Conservation (phyloP, 2,888 invertebrate genomes). For the Drosophila multiciliata region DNA sequence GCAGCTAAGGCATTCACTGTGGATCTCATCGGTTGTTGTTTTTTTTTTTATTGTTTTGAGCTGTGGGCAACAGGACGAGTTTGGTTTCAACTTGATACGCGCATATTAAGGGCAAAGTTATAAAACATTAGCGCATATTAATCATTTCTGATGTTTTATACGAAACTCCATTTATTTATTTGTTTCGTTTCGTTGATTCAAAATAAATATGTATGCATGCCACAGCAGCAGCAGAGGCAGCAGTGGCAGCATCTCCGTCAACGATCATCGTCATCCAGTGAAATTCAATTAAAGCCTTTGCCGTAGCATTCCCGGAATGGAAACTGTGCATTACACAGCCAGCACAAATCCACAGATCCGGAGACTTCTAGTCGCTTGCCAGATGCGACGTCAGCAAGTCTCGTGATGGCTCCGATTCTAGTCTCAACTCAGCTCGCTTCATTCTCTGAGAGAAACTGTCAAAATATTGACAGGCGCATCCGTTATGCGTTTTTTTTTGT, state of each 20-base stretch:
- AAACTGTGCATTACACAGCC: slow-evolving; percentile 34
- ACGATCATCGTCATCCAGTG: slow-evolving; percentile 16
- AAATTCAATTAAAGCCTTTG: slow-evolving; percentile 73
- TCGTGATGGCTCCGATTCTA: slow-evolving; percentile 32
- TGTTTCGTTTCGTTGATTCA: slow-evolving; percentile 33
- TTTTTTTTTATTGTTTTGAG: slow-evolving; percentile 41
- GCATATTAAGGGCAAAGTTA: slow-evolving; percentile 76
- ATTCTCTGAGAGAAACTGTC: slow-evolving; percentile 63
- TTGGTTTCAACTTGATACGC: slow-evolving; percentile 44
- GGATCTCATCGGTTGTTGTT: slow-evolving; percentile 7
- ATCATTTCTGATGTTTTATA: slow-evolving; percentile 69
- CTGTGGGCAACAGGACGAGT: slow-evolving; percentile 54
- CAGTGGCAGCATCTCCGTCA: not conserved
- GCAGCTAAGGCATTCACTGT: slow-evolving; percentile 7
- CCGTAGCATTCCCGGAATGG: slow-evolving; percentile 64
- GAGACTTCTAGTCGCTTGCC: slow-evolving; percentile 1
- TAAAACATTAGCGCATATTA: slow-evolving; percentile 78
- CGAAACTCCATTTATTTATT: slow-evolving; percentile 69
- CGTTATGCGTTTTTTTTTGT: slow-evolving; percentile 75
- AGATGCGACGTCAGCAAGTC: slow-evolving; percentile 58
- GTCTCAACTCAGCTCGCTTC: slow-evolving; percentile 3
- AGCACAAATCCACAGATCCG: not conserved
- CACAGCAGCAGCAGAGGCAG: not conserved
- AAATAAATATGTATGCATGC: slow-evolving; percentile 26
- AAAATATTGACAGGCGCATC: slow-evolving; percentile 80